Evolutionary conservation across 2,113 vertebrate genomes (phyloP).

Genomic region (Gymnorhina tibicen): DNA sequence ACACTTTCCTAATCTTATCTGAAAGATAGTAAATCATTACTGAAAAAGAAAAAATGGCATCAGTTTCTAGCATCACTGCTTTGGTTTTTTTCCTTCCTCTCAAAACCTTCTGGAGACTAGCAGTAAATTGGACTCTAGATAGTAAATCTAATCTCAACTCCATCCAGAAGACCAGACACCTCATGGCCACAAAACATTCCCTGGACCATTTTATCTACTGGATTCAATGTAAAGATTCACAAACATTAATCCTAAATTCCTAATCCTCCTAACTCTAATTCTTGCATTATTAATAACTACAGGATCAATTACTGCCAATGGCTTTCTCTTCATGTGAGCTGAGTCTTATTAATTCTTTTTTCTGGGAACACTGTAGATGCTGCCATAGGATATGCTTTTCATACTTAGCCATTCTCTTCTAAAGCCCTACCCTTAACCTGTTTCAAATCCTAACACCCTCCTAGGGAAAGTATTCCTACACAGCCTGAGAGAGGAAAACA

Average conservation of each 20-base stretch:
- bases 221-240: neutral
- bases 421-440: neutral
- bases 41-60: neutral
- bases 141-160: neutral
- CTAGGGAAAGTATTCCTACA: neutral
- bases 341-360: neutral
- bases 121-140: neutral
- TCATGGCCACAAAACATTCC: neutral
- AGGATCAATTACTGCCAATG: neutral
- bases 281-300: neutral
- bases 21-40: neutral
- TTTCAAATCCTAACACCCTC: neutral
- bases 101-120: neutral
- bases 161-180: neutral
- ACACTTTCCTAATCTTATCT: neutral
- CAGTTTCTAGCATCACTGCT: neutral
- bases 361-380: neutral
- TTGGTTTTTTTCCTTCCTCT: neutral
- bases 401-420: neutral
- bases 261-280: neutral
- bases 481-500: neutral
- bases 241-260: neutral
- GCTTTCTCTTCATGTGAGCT: neutral
- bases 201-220: neutral
- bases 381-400: neutral